Base-by-base conservation (phyloP, 2,888 invertebrate genomes). In the Stenoptilia bipunctidactyla region DNA sequence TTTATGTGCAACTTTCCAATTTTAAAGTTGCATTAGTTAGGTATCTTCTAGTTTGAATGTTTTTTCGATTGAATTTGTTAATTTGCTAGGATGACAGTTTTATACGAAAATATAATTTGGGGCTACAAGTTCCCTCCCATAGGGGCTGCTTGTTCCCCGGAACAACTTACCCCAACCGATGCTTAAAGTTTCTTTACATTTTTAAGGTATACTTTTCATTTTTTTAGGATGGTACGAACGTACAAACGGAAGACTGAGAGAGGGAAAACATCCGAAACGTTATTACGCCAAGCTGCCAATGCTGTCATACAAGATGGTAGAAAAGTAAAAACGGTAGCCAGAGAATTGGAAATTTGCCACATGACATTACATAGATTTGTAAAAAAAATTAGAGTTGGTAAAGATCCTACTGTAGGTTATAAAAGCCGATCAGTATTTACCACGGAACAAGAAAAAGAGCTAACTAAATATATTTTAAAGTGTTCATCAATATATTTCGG, bases 401-500 rank as follows among this genome's bases (percentile, higher is more conserved):
- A 34, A 38, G 37, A n/a, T 37, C 42, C 38, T 36, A 40, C 44
- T 13, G 27, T 41, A 15, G 40, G 44, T 27, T 42, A 40, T 14
- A 34, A 39, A 25, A 9, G 15, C 14, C 40, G 40, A 40, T 13
- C 20, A 36, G 41, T 41, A 6, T 43, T 46, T 15, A 42, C 15
- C 25, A 9, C 9, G 15, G 38, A 43, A 20, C 37, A 42, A 30
- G 45, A 47, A 34, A 38, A 27, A 9, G 10, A 33, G 20, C 6
- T 47, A 27, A 14, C 27, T 1, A 13, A 12, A 1, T 47, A 46
- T 30, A 15, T 48, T 6, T 30, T 44, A 38, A 44, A 45, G 27
- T 47, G 44, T 36, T 39, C 44, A 1, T 38, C 34, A 38, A 47
- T 49, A 25, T 47, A 45, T 37, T 49, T 45, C 34, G 49, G 44